Conservation (phyloP, 2,797 vertebrate species). For the Semaprochilodus insignis region DNA sequence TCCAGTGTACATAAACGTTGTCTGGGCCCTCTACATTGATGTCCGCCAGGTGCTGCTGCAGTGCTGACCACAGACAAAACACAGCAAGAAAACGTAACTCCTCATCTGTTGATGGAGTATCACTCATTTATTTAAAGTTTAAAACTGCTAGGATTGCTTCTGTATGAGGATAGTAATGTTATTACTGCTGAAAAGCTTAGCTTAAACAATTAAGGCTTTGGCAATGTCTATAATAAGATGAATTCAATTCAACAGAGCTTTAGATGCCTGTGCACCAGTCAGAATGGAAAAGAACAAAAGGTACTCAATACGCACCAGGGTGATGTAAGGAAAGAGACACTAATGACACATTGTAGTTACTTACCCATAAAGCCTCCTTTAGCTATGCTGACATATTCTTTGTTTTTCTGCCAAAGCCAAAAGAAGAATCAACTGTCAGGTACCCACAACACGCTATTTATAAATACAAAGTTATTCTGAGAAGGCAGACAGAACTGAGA, state of each 20-base stretch:
- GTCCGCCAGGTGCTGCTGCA: conserved; percentile 97
- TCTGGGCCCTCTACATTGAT: conserved; percentile 96
- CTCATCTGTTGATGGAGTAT: not conserved
- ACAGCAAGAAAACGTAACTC: conserved; percentile 21
- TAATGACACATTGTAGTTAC: conserved; percentile 52
- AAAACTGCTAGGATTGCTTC: too few relatives aligned
- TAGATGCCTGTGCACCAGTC: not conserved
- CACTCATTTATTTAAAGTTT: not conserved
- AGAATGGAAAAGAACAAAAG: not conserved
- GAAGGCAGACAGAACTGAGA: not conserved
- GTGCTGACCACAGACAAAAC: conserved; percentile 75
- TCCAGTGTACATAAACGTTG: conserved; percentile 96
- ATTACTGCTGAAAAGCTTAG: not conserved
- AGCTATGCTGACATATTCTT: conserved; percentile 97
- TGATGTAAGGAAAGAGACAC: not conserved
- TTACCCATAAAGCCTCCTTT: conserved; percentile 99
- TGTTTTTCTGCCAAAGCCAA: conserved; percentile 92
- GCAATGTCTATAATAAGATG: not conserved
- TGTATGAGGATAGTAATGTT: not conserved
- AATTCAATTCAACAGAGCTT: conserved; percentile 32
- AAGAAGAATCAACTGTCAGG: not conserved
- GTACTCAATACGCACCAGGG: not conserved
- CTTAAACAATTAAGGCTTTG: not conserved
- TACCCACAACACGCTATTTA: not conserved
- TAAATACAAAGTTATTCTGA: too few relatives aligned